Base-by-base conservation (phyloP, 2,888 invertebrate genomes). In the Orthosia incerta region DNA sequence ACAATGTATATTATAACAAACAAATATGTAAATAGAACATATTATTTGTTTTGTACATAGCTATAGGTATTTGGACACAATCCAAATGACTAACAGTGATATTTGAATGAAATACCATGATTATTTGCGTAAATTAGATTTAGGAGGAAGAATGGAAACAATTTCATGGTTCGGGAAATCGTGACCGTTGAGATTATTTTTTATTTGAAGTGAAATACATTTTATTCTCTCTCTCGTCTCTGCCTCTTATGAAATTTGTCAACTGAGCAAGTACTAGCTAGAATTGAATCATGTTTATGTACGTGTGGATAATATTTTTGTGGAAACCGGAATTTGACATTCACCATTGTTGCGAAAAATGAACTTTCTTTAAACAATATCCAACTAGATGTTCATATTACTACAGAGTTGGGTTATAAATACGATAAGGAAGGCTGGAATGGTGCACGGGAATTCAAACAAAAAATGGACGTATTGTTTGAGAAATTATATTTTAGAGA, bases 81-180 rank as follows among this genome's bases (percentile, higher is more conserved):
- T 64, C 87, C 87, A 88, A 86, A 68, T 72, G 59, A 53, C 56
- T 65, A 69, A 71, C 66, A 55, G 56, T 71, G 69, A 65, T 69
- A 65, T 63, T 71, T 77, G 74, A 83, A 84, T 83, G 70, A 85
- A 84, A 79, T 79, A 66, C 74, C 51, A 60, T 48, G 45, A 82
- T 77, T 79, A 80, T 78, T 74, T 68, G 61, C 65, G 73, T 66
- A 60, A 73, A 73, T 76, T 62, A 76, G 76, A 74, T 68, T 75
- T 56, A 67, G 50, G 39, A 55, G n/a, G 65, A 53, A 73, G 70
- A 71, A 68, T 68, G 23, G 69, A 31, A 59, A 76, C 76, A 73
- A 80, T 71, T 79, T 79, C 74, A 79, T 53, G 79, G 79, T 71
- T 65, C 67, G 60, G n/a, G 50, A 26, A 64, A 60, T 55, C 50